phyloP scores from a whole-genome alignment of 2,797 vertebrate genomes.

The Crenichthys baileyi region DNA sequence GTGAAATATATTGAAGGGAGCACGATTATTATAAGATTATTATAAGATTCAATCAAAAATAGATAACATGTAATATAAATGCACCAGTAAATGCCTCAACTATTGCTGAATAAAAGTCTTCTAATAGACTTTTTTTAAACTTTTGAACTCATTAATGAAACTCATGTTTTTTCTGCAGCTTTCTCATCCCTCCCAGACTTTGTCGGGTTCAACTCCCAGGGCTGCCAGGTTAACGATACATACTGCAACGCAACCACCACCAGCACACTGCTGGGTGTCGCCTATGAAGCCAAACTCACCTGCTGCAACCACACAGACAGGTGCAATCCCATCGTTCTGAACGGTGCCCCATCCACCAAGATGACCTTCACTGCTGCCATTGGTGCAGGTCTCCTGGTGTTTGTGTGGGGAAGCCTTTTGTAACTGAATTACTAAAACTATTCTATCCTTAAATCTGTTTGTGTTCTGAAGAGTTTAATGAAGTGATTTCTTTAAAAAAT shows the following conservation, averaged over 20 bases:
- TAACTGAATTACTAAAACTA: constrained; percentile 20
- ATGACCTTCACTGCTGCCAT: constrained; percentile 47
- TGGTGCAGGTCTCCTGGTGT: constrained; percentile 51
- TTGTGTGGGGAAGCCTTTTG: constrained; percentile 48
- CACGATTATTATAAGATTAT: too few species aligned
- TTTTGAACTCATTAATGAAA: constrained; percentile 2
- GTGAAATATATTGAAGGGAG: too few species aligned
- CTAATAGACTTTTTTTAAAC: too few species aligned
- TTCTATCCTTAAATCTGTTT: not conserved
- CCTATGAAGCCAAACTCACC: fast-evolving
- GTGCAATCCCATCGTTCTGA: constrained; percentile 46
- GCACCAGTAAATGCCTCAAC: too few species aligned
- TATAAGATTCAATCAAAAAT: too few species aligned
- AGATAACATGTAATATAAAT: too few species aligned
- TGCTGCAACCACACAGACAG: constrained; percentile 61
- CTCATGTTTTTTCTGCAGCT: constrained; percentile 39
- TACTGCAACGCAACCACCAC: not conserved
- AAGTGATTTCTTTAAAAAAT: too few species aligned
- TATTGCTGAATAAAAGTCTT: too few species aligned
- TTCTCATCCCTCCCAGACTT: constrained; percentile 1
- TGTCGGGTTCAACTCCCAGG: constrained; percentile 53
- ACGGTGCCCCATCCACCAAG: constrained; percentile 44
- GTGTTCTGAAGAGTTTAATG: too few species aligned
- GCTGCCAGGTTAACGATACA: fast-evolving
- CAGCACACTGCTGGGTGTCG: constrained; percentile 4